Percentiles rank a stretch among this genome's conserved stretches.
Evolutionary conservation across 2,797 vertebrate genomes (phyloP).

Genomic region (Characodon lateralis): DNA sequence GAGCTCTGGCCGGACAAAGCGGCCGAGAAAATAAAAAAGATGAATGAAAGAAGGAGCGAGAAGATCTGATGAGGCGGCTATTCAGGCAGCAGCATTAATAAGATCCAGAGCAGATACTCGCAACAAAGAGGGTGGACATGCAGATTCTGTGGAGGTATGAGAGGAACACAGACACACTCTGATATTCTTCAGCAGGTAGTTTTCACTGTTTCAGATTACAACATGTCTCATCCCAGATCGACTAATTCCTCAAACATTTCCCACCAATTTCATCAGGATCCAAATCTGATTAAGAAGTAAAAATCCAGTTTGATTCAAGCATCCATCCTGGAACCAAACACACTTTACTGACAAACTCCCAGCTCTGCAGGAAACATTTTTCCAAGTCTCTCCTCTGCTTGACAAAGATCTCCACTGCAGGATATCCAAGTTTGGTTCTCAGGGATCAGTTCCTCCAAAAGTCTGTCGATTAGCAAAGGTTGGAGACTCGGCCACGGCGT

Average conservation of each 20-base stretch:
- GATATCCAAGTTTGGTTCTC: too few relatives aligned
- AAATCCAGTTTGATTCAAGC: background rate
- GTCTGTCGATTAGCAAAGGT: too few relatives aligned
- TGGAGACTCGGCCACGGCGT: too few relatives aligned
- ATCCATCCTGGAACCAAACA: background rate
- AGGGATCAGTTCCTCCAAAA: too few relatives aligned
- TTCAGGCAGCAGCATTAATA: constrained; percentile 61
- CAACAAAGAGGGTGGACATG: constrained; percentile 60
- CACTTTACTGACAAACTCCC: background rate
- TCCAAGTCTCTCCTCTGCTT: too few relatives aligned
- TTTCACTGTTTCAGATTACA: too few relatives aligned
- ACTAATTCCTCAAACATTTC: too few relatives aligned
- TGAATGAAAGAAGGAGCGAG: constrained; percentile 55
- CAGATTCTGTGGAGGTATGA: constrained; percentile 58
- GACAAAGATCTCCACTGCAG: too few relatives aligned
- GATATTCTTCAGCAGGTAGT: constrained; percentile 5
- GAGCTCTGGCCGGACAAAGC: constrained; percentile 62
- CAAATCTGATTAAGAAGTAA: background rate
- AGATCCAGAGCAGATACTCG: constrained; percentile 61
- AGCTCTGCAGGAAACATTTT: background rate
- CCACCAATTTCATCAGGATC: too few relatives aligned
- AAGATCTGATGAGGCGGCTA: constrained; percentile 62
- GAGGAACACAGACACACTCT: constrained; percentile 6
- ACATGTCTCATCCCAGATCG: too few relatives aligned
- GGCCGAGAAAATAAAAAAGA: constrained; percentile 45